Percentiles rank a stretch among this genome's conserved stretches.
These are phyloP conservation scores for Falco rusticolus DNA, from an alignment of 2,797 vertebrate species.

Conservation along the genomic window DNA sequence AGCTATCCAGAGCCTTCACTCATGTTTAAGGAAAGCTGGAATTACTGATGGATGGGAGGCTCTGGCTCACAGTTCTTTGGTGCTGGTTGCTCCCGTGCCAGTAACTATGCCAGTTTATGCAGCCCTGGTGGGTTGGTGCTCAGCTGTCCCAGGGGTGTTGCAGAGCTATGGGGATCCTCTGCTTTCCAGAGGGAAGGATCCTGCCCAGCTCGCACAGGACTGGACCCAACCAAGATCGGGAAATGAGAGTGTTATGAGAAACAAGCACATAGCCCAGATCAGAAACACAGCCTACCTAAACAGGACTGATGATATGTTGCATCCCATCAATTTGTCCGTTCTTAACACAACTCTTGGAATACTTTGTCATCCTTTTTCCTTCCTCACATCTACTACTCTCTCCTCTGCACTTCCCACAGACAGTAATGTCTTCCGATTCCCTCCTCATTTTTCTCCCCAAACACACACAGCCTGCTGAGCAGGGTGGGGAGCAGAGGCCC, in stretches of 20 bases:
- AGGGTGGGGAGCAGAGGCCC: neutral
- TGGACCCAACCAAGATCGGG: neutral
- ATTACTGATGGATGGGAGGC: neutral
- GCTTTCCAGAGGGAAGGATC: neutral
- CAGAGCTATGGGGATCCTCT: neutral
- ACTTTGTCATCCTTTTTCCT: constrained; percentile 1
- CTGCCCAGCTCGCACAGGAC: neutral
- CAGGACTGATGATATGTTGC: neutral
- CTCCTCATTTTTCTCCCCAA: neutral
- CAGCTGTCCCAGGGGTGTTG: neutral
- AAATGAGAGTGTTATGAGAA: neutral
- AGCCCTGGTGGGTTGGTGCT: neutral
- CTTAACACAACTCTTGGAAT: constrained; percentile 1
- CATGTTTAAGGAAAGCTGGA: neutral
- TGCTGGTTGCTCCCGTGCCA: neutral
- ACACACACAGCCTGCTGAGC: neutral
- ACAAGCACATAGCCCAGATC: neutral
- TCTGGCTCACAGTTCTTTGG: neutral
- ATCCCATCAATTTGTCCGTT: neutral
- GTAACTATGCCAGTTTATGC: neutral
- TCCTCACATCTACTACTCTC: neutral
- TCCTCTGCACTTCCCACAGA: neutral
- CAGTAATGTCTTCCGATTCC: neutral
- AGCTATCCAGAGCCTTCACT: neutral
- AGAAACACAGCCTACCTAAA: neutral